phyloP scores from a whole-genome alignment of 1,140 invertebrate genomes.

The Brachionus plicatilis region DNA sequence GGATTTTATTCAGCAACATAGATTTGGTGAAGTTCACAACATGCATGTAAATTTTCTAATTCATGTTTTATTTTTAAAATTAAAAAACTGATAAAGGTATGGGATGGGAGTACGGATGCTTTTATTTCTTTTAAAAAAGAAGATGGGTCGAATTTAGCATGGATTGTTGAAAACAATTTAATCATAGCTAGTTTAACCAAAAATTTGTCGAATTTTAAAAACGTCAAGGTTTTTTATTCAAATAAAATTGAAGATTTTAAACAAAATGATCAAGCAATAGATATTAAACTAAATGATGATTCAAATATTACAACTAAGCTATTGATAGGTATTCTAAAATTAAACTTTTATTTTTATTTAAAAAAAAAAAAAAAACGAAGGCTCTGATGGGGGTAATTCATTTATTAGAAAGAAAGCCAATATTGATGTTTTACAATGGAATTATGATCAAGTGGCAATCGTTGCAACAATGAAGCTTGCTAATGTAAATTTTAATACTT shows the following conservation, averaged over 20 bases:
- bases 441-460: conserved; percentile 80
- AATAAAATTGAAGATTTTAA: conserved; percentile 59
- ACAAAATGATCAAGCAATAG: conserved; percentile 44
- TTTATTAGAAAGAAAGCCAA: conserved; percentile 72
- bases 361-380: conserved; percentile 47
- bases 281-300: conserved; percentile 52
- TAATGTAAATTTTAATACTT: conserved; percentile 54
- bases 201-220: conserved; percentile 59
- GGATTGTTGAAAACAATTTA: conserved; percentile 89
- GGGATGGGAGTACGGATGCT: conserved; percentile 82
- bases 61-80: neutral
- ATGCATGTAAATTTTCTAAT: conserved; percentile 68
- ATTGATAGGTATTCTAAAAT: conserved; percentile 55
- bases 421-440: conserved; percentile 70
- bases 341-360: conserved; percentile 47
- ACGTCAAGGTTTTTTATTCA: conserved; percentile 57
- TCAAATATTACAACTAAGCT: conserved; percentile 53
- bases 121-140: conserved; percentile 73
- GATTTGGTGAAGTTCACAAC: conserved; percentile 69
- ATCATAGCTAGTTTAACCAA: conserved; percentile 64
- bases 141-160: conserved; percentile 64
- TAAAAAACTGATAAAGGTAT: conserved; percentile 62
- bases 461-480: conserved; percentile 78
- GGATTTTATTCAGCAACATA: conserved; percentile 67
- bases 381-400: conserved; percentile 80